These are phyloP conservation scores for Callionymus lyra DNA, from an alignment of 2,113 vertebrate species.

Conservation along the genomic window DNA sequence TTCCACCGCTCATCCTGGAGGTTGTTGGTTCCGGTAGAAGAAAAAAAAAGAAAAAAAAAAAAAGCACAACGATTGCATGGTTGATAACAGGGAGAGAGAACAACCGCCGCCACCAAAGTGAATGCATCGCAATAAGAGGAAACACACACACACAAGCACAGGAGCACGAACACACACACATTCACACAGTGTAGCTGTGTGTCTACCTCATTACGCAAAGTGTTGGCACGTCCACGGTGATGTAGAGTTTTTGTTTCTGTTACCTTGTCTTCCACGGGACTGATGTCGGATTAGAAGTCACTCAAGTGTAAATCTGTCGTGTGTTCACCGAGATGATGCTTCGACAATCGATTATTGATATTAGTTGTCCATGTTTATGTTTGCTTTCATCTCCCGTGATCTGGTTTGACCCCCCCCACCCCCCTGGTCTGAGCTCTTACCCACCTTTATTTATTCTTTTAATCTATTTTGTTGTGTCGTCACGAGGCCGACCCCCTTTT, in stretches of 20 bases:
- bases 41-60: conserved; percentile 1
- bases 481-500: conserved; percentile 14
- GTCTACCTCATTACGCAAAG: conserved; percentile 83
- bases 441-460: conserved; percentile 18
- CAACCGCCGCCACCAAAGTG: conserved; percentile 13
- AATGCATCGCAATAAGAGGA: conserved; percentile 74
- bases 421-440: too few species aligned
- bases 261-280: conserved; percentile 12
- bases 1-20: too few species aligned
- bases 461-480: conserved; percentile 38
- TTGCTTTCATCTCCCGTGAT: too few species aligned
- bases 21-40: not conserved
- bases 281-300: conserved; percentile 40
- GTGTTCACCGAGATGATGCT: conserved; percentile 75
- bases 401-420: too few species aligned
- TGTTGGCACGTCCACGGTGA: conserved; percentile 59
- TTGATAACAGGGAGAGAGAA: conserved; percentile 26
- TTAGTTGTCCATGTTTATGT: conserved; percentile 4
- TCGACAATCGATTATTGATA: conserved; percentile 75
- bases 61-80: conserved; percentile 53
- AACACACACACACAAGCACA: conserved; percentile 29
- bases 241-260: conserved; percentile 23
- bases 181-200: conserved; percentile 64
- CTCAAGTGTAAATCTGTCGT: conserved; percentile 56
- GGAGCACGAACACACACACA: conserved; percentile 38